These are phyloP conservation scores for Archilochus colubris DNA, from an alignment of 2,113 vertebrate species.

Conservation along the genomic window DNA sequence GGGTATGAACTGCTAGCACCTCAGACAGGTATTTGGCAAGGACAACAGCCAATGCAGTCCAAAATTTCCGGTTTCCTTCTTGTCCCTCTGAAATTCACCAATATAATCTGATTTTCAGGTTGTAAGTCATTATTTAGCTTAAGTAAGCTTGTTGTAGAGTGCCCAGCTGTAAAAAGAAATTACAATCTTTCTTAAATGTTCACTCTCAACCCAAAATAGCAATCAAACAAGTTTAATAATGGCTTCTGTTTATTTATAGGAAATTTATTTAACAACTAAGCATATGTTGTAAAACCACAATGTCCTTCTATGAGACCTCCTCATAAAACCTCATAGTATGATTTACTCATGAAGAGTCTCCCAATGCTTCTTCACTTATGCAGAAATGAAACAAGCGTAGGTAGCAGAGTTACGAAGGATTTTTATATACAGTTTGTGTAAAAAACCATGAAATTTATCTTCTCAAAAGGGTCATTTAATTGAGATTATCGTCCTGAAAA, in stretches of 20 bases:
- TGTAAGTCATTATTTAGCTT: not conserved
- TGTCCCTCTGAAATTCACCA: not conserved
- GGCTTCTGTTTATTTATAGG: not conserved
- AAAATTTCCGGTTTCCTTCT: not conserved
- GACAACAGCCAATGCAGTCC: not conserved
- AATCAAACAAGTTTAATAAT: not conserved
- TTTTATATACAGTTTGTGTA: not conserved
- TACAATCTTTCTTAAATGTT: not conserved
- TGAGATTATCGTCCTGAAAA: not conserved
- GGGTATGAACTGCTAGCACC: not conserved
- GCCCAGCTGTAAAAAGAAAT: not conserved
- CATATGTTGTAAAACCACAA: accelerated
- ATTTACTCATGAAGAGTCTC: not conserved
- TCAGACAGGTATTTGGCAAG: not conserved
- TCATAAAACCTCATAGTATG: not conserved
- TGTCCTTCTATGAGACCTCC: not conserved
- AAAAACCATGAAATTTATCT: not conserved
- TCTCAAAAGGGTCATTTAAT: not conserved
- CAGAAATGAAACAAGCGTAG: not conserved
- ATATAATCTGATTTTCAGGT: not conserved
- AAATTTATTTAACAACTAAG: not conserved
- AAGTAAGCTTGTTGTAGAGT: not conserved
- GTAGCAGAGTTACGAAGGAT: not conserved
- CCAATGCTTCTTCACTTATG: not conserved
- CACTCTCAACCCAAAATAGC: not conserved